phyloP scores from a whole-genome alignment of 2,113 vertebrate genomes.

The Elephantulus edwardii region DNA sequence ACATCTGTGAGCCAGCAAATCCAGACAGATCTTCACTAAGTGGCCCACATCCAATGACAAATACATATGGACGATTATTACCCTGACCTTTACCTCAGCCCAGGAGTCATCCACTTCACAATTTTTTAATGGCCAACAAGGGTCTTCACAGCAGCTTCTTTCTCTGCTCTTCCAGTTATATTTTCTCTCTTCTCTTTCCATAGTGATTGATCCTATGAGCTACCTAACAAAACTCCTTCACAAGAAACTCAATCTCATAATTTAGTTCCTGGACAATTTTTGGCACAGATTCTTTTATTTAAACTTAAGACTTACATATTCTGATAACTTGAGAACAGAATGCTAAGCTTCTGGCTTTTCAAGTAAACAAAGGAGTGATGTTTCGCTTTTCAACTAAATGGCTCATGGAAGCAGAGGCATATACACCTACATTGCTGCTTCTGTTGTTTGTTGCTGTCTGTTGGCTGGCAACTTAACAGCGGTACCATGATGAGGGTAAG shows the following conservation, averaged over 20 bases:
- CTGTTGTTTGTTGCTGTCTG: too few relatives aligned
- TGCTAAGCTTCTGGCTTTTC: background rate
- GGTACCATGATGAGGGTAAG: too few relatives aligned
- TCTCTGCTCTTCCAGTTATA: background rate
- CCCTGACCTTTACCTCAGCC: background rate
- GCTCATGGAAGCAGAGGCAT: background rate
- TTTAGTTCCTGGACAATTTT: background rate
- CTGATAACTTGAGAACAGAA: background rate
- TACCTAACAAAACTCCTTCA: background rate
- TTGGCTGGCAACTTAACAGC: too few relatives aligned
- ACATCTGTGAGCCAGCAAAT: background rate
- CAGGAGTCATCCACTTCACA: background rate
- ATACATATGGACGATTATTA: background rate
- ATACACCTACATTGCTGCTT: background rate
- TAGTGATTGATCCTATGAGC: accelerated
- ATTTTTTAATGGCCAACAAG: background rate
- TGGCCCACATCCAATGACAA: background rate
- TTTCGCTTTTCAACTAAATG: constrained; percentile 36
- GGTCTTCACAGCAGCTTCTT: background rate
- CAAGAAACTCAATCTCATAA: background rate
- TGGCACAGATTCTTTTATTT: background rate
- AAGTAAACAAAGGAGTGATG: background rate
- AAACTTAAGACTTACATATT: constrained; percentile 5
- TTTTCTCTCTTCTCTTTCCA: background rate
- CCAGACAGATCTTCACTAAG: background rate